Conservation (phyloP, 2,797 vertebrate genomes). For the Triplophysa yarkandensis region DNA sequence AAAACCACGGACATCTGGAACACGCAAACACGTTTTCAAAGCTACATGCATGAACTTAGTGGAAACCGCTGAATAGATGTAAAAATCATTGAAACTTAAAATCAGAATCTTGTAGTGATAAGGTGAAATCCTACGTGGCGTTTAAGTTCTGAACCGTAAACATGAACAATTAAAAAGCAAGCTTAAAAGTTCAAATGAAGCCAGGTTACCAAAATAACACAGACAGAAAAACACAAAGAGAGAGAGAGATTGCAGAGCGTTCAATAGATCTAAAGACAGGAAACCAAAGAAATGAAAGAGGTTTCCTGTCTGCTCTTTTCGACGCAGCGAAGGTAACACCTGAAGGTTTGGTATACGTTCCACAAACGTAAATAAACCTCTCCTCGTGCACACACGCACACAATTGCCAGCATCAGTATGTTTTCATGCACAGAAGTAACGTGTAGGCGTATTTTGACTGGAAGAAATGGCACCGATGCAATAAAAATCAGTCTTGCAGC, state of each 20-base stretch:
- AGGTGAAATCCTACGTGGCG: not conserved
- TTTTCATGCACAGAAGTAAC: constrained; percentile 34
- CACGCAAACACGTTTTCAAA: not conserved
- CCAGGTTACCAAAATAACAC: constrained; percentile 27
- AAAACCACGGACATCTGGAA: not conserved
- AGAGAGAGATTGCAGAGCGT: constrained; percentile 39
- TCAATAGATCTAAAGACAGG: constrained; percentile 59
- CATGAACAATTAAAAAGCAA: constrained; percentile 12
- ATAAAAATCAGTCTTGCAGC: constrained; percentile 3
- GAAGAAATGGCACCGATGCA: constrained; percentile 38
- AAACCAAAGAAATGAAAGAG: constrained; percentile 62
- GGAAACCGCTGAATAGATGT: not conserved
- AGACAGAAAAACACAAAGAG: constrained; percentile 53
- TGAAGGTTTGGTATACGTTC: constrained; percentile 45
- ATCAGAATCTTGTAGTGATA: not conserved
- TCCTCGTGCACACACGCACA: constrained; percentile 33
- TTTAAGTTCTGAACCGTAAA: constrained; percentile 21
- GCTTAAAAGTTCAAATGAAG: constrained; percentile 25
- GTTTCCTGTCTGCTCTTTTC: constrained; percentile 52
- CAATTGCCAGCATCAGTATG: constrained; percentile 1
- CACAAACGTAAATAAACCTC: constrained; percentile 48
- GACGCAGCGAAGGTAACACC: constrained; percentile 53
- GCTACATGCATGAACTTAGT: not conserved
- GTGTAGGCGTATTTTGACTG: constrained; percentile 37
- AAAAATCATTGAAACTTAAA: not conserved